phyloP scores from a whole-genome alignment of 2,888 invertebrate species.

The Cabera pusaria region DNA sequence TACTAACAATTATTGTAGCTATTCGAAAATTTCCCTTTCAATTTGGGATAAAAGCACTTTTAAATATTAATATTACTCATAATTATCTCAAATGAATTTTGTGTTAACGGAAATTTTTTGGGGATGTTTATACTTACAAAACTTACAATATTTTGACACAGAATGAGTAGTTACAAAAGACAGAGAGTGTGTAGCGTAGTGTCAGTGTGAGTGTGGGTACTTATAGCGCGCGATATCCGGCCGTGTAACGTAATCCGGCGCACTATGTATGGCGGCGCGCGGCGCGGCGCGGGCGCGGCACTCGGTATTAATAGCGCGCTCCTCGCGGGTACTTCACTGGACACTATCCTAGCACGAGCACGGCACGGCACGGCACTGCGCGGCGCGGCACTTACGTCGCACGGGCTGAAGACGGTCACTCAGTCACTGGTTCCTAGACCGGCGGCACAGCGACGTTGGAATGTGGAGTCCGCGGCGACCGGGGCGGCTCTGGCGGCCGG shows the following conservation, averaged over 20 bases:
- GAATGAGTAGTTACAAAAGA: neutral
- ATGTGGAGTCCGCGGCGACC: constrained; percentile 88
- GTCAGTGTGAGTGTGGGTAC: constrained; percentile 49
- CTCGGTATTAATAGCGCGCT: constrained; percentile 58
- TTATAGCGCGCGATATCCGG: constrained; percentile 10
- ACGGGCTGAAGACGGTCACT: constrained; percentile 79
- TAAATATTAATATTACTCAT: too few relatives aligned
- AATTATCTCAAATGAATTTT: too few relatives aligned
- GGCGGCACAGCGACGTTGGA: constrained; percentile 85
- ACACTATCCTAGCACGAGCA: constrained; percentile 53
- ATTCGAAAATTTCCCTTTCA: too few relatives aligned
- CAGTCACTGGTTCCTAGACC: constrained; percentile 73
- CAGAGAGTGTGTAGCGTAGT: constrained; percentile 27
- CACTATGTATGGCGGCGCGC: constrained; percentile 73
- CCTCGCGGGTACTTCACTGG: constrained; percentile 38
- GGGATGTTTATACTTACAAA: too few relatives aligned
- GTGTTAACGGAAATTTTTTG: too few relatives aligned
- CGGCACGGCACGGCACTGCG: constrained; percentile 57
- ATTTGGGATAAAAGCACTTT: too few relatives aligned
- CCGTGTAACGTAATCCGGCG: constrained; percentile 71
- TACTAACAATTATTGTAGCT: too few relatives aligned
- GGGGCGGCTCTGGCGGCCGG: constrained; percentile 84
- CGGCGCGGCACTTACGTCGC: constrained; percentile 81
- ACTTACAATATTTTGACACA: too few relatives aligned
- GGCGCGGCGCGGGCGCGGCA: constrained; percentile 47